phyloP scores from a whole-genome alignment of 2,113 vertebrate species.

The Erpornis zantholeuca region DNA sequence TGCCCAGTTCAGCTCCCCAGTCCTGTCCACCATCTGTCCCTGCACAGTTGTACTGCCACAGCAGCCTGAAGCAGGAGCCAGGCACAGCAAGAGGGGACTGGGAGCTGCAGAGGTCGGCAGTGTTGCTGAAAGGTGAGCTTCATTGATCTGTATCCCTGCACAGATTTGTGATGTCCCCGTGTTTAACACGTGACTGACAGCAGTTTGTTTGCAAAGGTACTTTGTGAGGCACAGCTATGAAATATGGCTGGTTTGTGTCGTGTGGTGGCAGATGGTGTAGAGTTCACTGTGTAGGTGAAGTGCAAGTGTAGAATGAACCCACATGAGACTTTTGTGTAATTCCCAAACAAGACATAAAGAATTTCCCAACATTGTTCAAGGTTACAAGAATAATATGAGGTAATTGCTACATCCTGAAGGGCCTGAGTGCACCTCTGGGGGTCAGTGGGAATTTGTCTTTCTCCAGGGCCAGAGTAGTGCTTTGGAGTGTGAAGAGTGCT shows the following conservation, averaged over 20 bases:
- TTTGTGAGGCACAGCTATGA: not conserved
- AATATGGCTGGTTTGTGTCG: not conserved
- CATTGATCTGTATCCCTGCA: not conserved
- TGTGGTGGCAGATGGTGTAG: not conserved
- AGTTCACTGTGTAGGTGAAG: not conserved
- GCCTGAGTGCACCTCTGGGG: not conserved
- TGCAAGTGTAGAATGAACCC: not conserved
- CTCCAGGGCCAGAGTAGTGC: not conserved
- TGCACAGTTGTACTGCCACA: not conserved
- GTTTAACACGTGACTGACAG: not conserved
- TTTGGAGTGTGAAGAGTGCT: not conserved
- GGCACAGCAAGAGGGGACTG: not conserved
- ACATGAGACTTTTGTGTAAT: rapidly evolving
- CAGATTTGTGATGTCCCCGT: not conserved
- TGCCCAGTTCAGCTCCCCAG: not conserved
- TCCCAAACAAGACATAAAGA: not conserved
- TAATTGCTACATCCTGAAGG: not conserved
- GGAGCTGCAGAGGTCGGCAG: not conserved
- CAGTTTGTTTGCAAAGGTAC: not conserved
- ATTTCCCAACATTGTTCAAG: not conserved
- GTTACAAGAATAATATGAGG: not conserved
- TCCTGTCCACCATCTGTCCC: not conserved
- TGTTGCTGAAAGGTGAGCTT: not conserved
- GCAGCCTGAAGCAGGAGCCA: not conserved
- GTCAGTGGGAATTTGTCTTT: not conserved